Conservation (phyloP, 2,888 invertebrate genomes). For the Apoda limacodes region DNA sequence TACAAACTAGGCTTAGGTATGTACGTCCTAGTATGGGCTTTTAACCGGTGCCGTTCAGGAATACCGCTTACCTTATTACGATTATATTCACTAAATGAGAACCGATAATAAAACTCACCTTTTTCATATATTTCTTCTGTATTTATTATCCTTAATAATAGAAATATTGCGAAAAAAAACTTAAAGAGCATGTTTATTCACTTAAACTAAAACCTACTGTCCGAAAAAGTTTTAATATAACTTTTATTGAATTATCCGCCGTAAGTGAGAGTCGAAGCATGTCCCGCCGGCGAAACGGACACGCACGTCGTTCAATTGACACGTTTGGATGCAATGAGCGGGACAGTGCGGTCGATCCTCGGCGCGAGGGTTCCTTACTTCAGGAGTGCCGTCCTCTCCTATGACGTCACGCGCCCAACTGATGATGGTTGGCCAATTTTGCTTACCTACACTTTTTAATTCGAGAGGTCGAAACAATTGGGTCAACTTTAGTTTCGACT, state of each 20-base stretch:
- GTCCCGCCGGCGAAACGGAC: constrained; percentile 51
- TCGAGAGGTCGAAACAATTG: constrained; percentile 64
- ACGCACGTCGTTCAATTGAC: constrained; percentile 63
- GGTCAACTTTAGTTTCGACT: constrained; percentile 51
- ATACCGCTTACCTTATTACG: too few relatives aligned
- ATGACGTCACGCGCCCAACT: constrained; percentile 35
- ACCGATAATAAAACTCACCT: too few relatives aligned
- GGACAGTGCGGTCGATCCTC: constrained; percentile 41
- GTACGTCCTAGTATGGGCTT: too few relatives aligned
- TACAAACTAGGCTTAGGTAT: too few relatives aligned
- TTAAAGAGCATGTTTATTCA: too few relatives aligned
- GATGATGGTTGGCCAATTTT: constrained; percentile 17
- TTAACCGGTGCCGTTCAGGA: too few relatives aligned
- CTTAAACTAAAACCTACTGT: not conserved
- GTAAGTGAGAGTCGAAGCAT: constrained; percentile 38
- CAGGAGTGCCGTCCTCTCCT: constrained; percentile 41
- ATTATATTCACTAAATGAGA: too few relatives aligned
- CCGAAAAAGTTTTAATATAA: too few relatives aligned
- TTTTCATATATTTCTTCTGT: too few relatives aligned
- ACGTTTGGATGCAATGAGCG: constrained; percentile 54
- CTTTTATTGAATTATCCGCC: too few relatives aligned
- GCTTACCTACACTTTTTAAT: constrained; percentile 66
- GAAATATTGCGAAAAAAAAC: too few relatives aligned
- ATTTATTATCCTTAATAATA: too few relatives aligned
- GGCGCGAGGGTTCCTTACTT: constrained; percentile 38